phyloP scores from a whole-genome alignment of 2,888 invertebrate species.

The Drosophila peninsularis region DNA sequence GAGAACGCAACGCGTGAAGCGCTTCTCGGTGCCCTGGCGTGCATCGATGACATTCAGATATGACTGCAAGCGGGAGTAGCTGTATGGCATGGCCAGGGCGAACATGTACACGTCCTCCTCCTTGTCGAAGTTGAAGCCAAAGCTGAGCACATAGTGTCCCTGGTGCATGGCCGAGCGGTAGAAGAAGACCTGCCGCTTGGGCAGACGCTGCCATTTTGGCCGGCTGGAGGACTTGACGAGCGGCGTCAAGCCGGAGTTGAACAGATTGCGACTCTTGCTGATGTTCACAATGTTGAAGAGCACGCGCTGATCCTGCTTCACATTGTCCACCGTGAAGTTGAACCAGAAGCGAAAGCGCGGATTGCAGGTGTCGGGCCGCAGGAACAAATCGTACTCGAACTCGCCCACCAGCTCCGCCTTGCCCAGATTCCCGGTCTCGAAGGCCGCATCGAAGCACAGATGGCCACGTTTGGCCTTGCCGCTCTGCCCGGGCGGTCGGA shows the following conservation, averaged over 20 bases:
- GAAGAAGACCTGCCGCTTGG: slow-evolving; percentile 94
- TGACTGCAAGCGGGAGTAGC: slow-evolving; percentile 95
- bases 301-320: slow-evolving; percentile 95
- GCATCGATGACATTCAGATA: slow-evolving; percentile 91
- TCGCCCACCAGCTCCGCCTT: slow-evolving; percentile 96
- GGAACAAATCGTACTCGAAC: slow-evolving; percentile 97
- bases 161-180: slow-evolving; percentile 95
- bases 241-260: slow-evolving; percentile 95
- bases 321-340: slow-evolving; percentile 99
- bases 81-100: slow-evolving; percentile 96
- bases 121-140: slow-evolving; percentile 96
- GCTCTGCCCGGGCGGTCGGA: slow-evolving; percentile 95
- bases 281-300: slow-evolving; percentile 99
- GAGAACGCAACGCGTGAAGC: slow-evolving; percentile 90
- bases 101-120: slow-evolving; percentile 98
- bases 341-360: slow-evolving; percentile 98
- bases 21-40: slow-evolving; percentile 85
- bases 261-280: slow-evolving; percentile 95
- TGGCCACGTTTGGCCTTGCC: slow-evolving; percentile 98
- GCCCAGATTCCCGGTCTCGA: slow-evolving; percentile 98
- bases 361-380: slow-evolving; percentile 98
- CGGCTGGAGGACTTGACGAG: slow-evolving; percentile 95
- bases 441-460: slow-evolving; percentile 98
- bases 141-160: slow-evolving; percentile 95
- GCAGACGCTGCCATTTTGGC: slow-evolving; percentile 94